Evolutionary conservation across 2,113 vertebrate genomes (phyloP).

Genomic region (Xenopus borealis): DNA sequence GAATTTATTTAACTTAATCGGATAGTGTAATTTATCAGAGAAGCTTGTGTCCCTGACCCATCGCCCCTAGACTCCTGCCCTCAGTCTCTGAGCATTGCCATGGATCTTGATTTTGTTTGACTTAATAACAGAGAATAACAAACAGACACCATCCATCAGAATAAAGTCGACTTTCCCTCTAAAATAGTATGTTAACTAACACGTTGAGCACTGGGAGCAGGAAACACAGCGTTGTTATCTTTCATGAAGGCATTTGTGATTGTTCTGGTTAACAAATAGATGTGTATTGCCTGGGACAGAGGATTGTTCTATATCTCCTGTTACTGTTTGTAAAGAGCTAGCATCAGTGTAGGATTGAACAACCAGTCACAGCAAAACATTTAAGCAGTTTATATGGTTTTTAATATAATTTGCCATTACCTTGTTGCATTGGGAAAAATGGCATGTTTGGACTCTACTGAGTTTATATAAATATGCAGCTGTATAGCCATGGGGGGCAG

Average conservation of each 20-base stretch:
- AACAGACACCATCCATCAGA: conserved; percentile 42
- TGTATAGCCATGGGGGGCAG: too few species aligned
- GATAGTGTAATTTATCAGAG: conserved; percentile 36
- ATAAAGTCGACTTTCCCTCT: conserved; percentile 24
- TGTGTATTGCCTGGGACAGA: conserved; percentile 11
- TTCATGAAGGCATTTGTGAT: background rate
- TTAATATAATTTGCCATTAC: too few species aligned
- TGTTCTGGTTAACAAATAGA: conserved; percentile 30
- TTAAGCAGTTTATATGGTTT: too few species aligned
- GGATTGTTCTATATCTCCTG: background rate
- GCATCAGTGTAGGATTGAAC: background rate
- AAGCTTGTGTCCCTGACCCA: conserved; percentile 36
- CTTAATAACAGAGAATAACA: conserved; percentile 26
- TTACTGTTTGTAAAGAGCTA: background rate
- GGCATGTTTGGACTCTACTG: too few species aligned
- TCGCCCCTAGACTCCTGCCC: conserved; percentile 10
- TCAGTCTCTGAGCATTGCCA: conserved; percentile 30
- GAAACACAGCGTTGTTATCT: background rate
- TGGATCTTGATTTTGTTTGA: conserved; percentile 25
- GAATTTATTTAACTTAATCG: conserved; percentile 22
- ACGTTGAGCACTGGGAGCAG: conserved; percentile 16
- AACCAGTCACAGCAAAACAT: too few species aligned
- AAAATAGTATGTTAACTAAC: conserved; percentile 18
- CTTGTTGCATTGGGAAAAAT: too few species aligned
- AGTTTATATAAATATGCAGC: too few species aligned